These are phyloP conservation scores for Eunapius fragilis DNA, from an alignment of 37 sponge, comb jelly and placozoan species.

Conservation along the genomic window DNA sequence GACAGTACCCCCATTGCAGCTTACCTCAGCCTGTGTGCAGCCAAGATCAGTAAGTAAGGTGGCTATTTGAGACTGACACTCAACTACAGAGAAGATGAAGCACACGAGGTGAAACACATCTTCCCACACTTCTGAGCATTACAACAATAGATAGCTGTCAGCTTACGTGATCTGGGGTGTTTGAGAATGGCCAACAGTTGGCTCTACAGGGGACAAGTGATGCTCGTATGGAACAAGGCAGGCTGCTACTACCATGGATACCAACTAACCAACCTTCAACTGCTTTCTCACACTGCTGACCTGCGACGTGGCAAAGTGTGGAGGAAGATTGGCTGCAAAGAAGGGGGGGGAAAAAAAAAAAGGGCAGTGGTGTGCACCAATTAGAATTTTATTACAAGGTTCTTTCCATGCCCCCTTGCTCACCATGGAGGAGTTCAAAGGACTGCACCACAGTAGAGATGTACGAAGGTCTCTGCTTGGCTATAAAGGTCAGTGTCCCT, in stretches of 20 bases:
- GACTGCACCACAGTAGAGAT: conserved; percentile 76
- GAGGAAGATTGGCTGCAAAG: conserved; percentile 85
- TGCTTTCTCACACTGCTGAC: conserved; percentile 87
- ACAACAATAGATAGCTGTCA: background rate
- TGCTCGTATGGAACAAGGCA: background rate
- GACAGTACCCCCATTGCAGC: background rate
- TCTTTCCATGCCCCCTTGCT: background rate
- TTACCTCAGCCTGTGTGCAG: conserved; percentile 71
- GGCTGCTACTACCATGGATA: background rate
- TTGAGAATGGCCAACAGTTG: conserved; percentile 49
- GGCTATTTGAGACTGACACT: conserved; percentile 56
- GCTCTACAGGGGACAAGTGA: conserved; percentile 27
- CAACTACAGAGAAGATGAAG: conserved; percentile 29
- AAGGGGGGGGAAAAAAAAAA: too few species aligned
- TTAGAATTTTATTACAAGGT: too few species aligned
- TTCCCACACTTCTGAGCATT: background rate
- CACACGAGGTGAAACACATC: background rate
- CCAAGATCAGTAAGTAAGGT: conserved; percentile 73
- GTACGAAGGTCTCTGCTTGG: conserved; percentile 68
- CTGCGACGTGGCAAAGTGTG: conserved; percentile 85
- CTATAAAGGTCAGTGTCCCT: conserved; percentile 72
- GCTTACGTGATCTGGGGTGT: conserved; percentile 63
- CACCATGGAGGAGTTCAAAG: conserved; percentile 80
- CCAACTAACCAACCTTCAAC: conserved; percentile 70
- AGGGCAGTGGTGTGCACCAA: background rate